These are phyloP conservation scores for Thereva nobilitata DNA, from an alignment of 2,888 invertebrate genomes.

Conservation along the genomic window DNA sequence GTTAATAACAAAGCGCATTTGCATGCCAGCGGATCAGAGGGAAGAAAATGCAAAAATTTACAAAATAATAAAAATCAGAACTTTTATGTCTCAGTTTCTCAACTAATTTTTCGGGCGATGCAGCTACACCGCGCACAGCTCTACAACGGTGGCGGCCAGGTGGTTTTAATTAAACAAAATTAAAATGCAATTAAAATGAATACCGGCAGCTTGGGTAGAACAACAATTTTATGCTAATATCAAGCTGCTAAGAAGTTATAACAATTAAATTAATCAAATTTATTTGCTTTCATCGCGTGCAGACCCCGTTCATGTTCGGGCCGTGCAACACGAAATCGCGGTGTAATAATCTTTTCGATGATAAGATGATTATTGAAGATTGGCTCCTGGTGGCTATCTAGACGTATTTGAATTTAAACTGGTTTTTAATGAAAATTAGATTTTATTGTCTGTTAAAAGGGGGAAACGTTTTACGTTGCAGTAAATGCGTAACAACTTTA, in stretches of 20 bases:
- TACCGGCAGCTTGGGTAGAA: slow-evolving; percentile 2
- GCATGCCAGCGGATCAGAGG: too few species aligned
- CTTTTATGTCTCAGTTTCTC: too few species aligned
- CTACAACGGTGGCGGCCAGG: too few species aligned
- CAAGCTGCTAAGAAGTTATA: slow-evolving; percentile 17
- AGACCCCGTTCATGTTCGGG: slow-evolving; percentile 4
- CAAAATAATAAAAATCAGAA: too few species aligned
- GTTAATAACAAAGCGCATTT: slow-evolving; percentile 7
- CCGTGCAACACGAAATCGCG: slow-evolving; percentile 18
- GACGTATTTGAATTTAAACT: too few species aligned
- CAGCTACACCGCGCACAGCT: slow-evolving; percentile 2
- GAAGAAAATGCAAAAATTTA: too few species aligned
- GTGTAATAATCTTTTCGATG: not conserved
- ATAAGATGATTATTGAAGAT: not conserved
- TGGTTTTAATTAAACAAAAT: slow-evolving; percentile 28
- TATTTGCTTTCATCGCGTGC: slow-evolving; percentile 42
- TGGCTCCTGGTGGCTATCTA: too few species aligned
- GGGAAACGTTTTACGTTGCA: too few species aligned
- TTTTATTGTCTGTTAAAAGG: too few species aligned
- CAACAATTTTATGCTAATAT: slow-evolving; percentile 21
- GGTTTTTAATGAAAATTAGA: too few species aligned
- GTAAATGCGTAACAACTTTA: too few species aligned
- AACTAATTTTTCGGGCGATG: not conserved
- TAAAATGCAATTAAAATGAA: slow-evolving; percentile 20
- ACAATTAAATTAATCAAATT: slow-evolving; percentile 37